Conservation (phyloP, 2,113 vertebrate genomes). For the Australoheros scitulus region DNA sequence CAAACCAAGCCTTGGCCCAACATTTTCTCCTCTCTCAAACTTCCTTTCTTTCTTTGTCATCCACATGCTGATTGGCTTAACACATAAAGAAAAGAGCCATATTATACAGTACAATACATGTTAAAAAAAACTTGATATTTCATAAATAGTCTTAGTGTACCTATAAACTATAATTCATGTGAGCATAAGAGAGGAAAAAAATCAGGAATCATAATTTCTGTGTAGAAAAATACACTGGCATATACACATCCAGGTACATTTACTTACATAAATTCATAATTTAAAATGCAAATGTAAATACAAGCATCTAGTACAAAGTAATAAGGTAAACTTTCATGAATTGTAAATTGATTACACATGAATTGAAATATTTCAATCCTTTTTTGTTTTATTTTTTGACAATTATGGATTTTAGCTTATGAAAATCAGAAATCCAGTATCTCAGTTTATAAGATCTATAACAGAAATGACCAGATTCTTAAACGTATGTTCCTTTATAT, state of each 20-base stretch:
- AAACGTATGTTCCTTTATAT: no score
- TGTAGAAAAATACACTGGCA: not conserved
- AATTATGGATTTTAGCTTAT: no score
- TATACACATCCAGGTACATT: not conserved
- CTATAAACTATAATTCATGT: not conserved
- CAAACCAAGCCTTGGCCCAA: constrained; percentile 3
- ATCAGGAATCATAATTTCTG: not conserved
- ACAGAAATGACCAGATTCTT: no score
- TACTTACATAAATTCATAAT: not conserved
- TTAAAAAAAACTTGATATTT: constrained; percentile 17
- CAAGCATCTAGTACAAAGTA: not conserved
- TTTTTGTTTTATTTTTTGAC: no score
- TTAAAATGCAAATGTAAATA: not conserved
- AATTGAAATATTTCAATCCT: not conserved
- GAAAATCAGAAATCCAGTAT: not conserved
- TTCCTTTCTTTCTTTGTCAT: constrained; percentile 1
- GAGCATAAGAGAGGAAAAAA: not conserved
- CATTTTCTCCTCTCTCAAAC: not conserved
- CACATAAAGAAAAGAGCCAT: constrained; percentile 1
- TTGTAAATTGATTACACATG: not conserved
- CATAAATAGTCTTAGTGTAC: not conserved
- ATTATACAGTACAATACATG: constrained; percentile 41
- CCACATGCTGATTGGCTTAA: constrained; percentile 7
- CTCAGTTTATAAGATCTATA: not conserved
- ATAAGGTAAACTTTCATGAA: not conserved